Base-by-base conservation (phyloP, 2,113 vertebrate genomes). In the Orycteropus afer region DNA sequence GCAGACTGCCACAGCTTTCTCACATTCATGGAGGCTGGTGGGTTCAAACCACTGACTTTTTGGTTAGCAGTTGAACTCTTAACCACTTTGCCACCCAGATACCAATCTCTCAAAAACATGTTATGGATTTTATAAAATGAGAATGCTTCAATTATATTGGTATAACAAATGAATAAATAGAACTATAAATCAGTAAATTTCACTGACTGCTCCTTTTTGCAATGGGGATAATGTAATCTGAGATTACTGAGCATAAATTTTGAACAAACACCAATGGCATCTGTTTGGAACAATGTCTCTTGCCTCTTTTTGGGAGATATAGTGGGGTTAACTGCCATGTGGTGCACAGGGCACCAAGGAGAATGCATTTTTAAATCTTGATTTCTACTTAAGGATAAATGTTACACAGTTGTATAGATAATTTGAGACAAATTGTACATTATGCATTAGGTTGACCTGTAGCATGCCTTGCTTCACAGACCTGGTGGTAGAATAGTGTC, bases 341-440 rank as follows among this genome's bases (percentile, higher is more conserved):
- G 23, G 32, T 47, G 78, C 37, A 37, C 0, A 71, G 59, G 27
- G 57, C 2, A 5, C n/a, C n/a, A n/a, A n/a, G n/a, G n/a, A n/a
- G n/a, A n/a, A n/a, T 37, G 23, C 27, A 51, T 47, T 57, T 73
- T 84, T 78, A 32, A 67, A 69, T 74, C 14, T 74, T 51, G 9
- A 78, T 93, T 29, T 95, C 34, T 71, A 23, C 69, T 85, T 86
- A 65, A 82, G 61, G 10, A 59, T 83, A 90, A 86, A 27, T 84
- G 34, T 76, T 84, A 49, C 74, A 12, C 14, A 71, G 51, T 34
- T 32, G 2, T 84, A 5, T n/a, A 45, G 42, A 73, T 89, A 74
- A 55, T 53, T 83, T 76, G 69, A 49, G 4, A 90, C 13, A 87
- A 87, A 76, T 37, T 86, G 88, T 32, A 49, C 42, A 9, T 47